Evolutionary conservation across 2,113 vertebrate species (phyloP).

Genomic region (Oncorhynchus gorbuscha): DNA sequence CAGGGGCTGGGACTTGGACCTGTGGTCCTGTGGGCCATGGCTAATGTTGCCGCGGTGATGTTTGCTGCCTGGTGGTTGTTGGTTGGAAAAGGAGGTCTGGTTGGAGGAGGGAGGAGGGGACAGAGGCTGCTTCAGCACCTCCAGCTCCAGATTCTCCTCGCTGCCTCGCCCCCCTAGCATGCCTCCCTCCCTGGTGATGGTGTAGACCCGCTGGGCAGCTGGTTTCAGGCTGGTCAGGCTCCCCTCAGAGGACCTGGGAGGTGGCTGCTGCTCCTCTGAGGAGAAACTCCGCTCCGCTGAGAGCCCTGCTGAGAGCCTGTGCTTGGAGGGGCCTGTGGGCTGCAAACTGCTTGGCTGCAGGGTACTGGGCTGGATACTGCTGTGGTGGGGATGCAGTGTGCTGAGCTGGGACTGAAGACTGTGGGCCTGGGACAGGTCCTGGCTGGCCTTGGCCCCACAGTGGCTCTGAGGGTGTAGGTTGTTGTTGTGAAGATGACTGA

Average conservation of each 20-base stretch:
- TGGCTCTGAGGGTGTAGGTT: too few relatives aligned
- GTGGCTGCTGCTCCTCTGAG: slow-evolving; percentile 69
- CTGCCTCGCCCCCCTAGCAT: slow-evolving; percentile 82
- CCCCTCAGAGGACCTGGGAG: slow-evolving; percentile 44
- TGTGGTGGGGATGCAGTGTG: slow-evolving; percentile 24
- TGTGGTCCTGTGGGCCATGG: slow-evolving; percentile 63
- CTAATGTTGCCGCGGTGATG: slow-evolving; percentile 68
- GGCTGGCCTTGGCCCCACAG: too few relatives aligned
- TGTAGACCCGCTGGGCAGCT: slow-evolving; percentile 80
- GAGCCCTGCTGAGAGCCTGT: slow-evolving; percentile 82
- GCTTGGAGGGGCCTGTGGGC: slow-evolving; percentile 73
- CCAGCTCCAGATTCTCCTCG: slow-evolving; percentile 83
- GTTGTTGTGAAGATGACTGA: slow-evolving; percentile 65
- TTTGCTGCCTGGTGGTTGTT: slow-evolving; percentile 35
- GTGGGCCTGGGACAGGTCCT: too few relatives aligned
- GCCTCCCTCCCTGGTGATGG: slow-evolving; percentile 85
- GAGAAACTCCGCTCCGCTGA: slow-evolving; percentile 82
- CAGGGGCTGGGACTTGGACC: slow-evolving; percentile 62
- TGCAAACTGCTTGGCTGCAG: slow-evolving; percentile 20
- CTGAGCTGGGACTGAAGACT: slow-evolving; percentile 22
- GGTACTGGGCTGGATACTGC: slow-evolving; percentile 2
- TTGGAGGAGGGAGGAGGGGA: slow-evolving; percentile 25
- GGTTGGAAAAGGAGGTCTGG: neutral
- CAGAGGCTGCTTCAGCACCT: slow-evolving; percentile 77
- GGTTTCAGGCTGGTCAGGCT: slow-evolving; percentile 74